Conservation (phyloP, 2,888 invertebrate genomes). For the Himalopsyche kuldschensis region DNA sequence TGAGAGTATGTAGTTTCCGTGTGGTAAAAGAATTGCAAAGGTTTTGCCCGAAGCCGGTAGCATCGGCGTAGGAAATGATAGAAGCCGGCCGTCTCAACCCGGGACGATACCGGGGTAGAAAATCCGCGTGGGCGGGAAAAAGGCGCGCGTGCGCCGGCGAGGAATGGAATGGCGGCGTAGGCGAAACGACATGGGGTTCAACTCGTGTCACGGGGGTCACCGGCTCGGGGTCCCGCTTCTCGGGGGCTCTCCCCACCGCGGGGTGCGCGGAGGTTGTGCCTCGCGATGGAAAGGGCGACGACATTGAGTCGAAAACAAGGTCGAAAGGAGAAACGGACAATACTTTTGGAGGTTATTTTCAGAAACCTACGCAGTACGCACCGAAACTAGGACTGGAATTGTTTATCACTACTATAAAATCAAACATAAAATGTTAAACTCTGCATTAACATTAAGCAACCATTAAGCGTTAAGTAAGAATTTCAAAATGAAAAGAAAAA, state of each 20-base stretch:
- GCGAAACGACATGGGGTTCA: conserved; percentile 18
- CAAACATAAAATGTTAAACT: no score
- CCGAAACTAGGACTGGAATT: neutral
- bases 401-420: no score
- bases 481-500: no score
- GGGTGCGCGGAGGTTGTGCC: neutral
- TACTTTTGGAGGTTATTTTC: neutral
- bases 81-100: neutral
- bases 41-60: neutral
- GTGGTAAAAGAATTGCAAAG: neutral
- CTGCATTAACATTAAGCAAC: no score
- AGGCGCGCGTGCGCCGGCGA: conserved; percentile 20
- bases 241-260: neutral
- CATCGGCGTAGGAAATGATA: neutral
- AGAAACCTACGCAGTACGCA: neutral
- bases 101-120: neutral
- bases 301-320: conserved; percentile 24
- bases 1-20: neutral
- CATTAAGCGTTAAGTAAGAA: no score
- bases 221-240: conserved; percentile 22
- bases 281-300: neutral
- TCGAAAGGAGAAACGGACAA: conserved; percentile 19
- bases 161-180: conserved; percentile 8
- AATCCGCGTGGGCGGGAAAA: conserved; percentile 31
- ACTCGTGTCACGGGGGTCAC: conserved; percentile 35